Conservation (phyloP, 2,888 invertebrate genomes). For the Alloscopus bannaensis region DNA sequence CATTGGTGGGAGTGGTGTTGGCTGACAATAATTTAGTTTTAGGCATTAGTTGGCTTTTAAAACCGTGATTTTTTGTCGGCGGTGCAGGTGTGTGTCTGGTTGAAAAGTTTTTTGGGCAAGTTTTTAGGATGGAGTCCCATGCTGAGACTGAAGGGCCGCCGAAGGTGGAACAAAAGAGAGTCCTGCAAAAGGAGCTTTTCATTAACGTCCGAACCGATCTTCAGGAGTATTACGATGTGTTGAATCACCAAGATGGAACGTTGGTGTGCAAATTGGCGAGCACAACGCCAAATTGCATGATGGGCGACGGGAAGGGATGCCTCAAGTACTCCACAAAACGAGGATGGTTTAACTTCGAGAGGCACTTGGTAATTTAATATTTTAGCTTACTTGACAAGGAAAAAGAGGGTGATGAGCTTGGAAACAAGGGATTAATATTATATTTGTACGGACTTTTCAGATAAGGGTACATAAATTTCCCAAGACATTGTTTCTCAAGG, state of each 20-base stretch:
- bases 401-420: neutral
- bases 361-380: conserved; percentile 23
- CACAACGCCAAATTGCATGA: neutral
- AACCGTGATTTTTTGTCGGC: no score
- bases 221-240: conserved; percentile 7
- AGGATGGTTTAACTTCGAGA: conserved; percentile 28
- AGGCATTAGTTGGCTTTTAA: no score
- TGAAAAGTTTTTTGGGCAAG: no score
- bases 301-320: neutral
- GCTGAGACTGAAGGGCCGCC: no score
- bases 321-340: neutral
- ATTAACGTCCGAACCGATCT: conserved; percentile 13
- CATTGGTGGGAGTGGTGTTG: no score
- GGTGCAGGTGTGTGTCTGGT: no score
- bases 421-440: neutral
- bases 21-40: no score
- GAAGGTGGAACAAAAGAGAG: neutral
- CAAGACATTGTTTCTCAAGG: neutral
- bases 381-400: neutral
- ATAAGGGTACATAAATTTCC: conserved; percentile 8
- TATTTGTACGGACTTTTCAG: neutral
- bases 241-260: neutral
- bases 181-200: neutral
- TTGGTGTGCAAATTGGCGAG: conserved; percentile 13
- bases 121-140: no score